phyloP scores from a whole-genome alignment of 2,888 invertebrate genomes.

The Cheilosia impressa region DNA sequence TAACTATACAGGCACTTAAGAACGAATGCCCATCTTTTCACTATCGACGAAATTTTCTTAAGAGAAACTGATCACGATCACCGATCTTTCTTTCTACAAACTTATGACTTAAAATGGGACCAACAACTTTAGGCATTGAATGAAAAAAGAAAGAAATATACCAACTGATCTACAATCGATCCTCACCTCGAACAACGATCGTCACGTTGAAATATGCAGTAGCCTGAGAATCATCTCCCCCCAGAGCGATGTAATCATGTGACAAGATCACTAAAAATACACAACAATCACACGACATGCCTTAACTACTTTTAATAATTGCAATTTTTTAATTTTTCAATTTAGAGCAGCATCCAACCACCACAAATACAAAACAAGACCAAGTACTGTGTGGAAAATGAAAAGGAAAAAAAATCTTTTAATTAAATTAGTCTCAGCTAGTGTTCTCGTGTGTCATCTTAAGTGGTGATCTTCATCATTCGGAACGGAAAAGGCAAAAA shows the following conservation, averaged over 20 bases:
- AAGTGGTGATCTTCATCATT: constrained; percentile 37
- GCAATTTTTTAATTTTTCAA: constrained; percentile 66
- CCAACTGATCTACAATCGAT: not conserved
- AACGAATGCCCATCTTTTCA: no score
- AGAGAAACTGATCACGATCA: not conserved
- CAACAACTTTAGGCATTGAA: no score
- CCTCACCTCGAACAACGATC: not conserved
- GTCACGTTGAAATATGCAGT: not conserved
- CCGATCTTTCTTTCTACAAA: not conserved
- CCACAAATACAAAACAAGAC: not conserved
- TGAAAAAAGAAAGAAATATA: no score
- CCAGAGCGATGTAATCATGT: not conserved
- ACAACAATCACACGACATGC: constrained; percentile 32
- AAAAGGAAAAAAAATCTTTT: constrained; percentile 24
- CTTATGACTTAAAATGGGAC: no score
- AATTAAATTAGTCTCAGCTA: constrained; percentile 66
- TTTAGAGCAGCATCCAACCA: constrained; percentile 33
- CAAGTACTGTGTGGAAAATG: not conserved
- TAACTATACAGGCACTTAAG: no score
- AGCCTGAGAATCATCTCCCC: not conserved
- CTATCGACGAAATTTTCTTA: no score
- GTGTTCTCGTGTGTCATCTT: constrained; percentile 27
- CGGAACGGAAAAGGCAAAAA: constrained; percentile 49
- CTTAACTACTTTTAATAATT: constrained; percentile 65
- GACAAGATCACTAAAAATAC: constrained; percentile 44